phyloP scores from a whole-genome alignment of 2,888 invertebrate genomes.

The Caenorhabditis virilis region DNA sequence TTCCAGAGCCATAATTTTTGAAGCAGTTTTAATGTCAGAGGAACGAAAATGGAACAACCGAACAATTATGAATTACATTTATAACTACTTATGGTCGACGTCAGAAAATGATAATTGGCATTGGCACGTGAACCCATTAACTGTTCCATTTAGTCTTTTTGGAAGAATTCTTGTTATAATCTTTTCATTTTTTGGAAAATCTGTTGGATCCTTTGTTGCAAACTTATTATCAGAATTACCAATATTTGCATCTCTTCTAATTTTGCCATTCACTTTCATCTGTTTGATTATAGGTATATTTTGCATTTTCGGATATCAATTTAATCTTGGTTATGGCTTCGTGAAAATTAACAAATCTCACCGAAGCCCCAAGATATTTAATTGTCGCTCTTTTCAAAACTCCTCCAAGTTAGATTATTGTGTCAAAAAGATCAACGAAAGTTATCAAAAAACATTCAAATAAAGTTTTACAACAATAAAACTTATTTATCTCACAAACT shows the following conservation, averaged over 20 bases:
- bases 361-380: background rate
- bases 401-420: conserved; percentile 11
- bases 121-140: conserved; percentile 36
- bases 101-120: conserved; percentile 13
- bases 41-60: conserved; percentile 26
- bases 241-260: conserved; percentile 1
- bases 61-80: conserved; percentile 14
- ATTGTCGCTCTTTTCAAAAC: background rate
- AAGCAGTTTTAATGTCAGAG: conserved; percentile 29
- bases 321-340: conserved; percentile 28
- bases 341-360: conserved; percentile 10
- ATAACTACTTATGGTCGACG: conserved; percentile 2
- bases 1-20: conserved; percentile 18
- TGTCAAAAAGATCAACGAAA: conserved; percentile 22
- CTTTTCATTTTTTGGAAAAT: conserved; percentile 12
- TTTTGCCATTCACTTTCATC: conserved; percentile 21
- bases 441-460: conserved; percentile 18
- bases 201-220: conserved; percentile 13
- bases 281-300: conserved; percentile 25
- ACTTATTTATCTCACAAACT: background rate
- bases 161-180: conserved; percentile 16
- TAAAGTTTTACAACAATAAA: background rate
- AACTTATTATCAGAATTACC: conserved; percentile 16
- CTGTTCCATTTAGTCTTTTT: conserved; percentile 27
- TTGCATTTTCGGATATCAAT: conserved; percentile 31